Base-by-base conservation (phyloP, 2,113 vertebrate genomes). In the Hemichromis elongatus region DNA sequence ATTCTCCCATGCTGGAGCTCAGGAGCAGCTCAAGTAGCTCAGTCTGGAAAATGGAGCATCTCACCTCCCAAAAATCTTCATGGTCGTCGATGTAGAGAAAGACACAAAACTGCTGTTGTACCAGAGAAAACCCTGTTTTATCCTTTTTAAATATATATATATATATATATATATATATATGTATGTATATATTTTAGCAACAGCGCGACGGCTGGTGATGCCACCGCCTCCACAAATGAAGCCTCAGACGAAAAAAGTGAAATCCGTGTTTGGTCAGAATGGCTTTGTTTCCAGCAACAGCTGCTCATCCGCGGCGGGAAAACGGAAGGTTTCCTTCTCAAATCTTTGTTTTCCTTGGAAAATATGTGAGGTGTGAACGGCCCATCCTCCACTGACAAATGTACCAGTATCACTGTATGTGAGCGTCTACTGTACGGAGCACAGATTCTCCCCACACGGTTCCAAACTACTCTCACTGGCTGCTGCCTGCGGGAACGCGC, bases 161-260 rank as follows among this genome's bases (percentile, higher is more conserved):
- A n/a, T n/a, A n/a, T n/a, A n/a, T n/a, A n/a, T n/a, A n/a, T n/a
- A n/a, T n/a, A n/a, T n/a, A n/a, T n/a, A n/a, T n/a, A n/a, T n/a
- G n/a, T n/a, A 7, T 18, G 5, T 35, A 21, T 33, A 28, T 47
- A 0, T 79, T 0, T 13, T 16, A 37, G 5, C 16, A 61, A 16
- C 82, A 37, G 81, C 4, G 79, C 79, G 78, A 37, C 79, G 35
- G 79, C 19, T 61, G 19, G n/a, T 11, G 87, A 10, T 35, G 88
- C 61, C 82, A 1, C 68, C 84, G 47, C 84, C 79, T 78, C 68
- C 83, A 93, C 88, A 61, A 75, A 52, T 13, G 42, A 75, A 50
- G 70, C 40, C 40, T 30, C 2, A 18, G 37, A 83, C 6, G 14
- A 40, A 10, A 14, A 33, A 78, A 90, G 78, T 80, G 21, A 77